phyloP scores from a whole-genome alignment of 2,113 vertebrate genomes.

The Tragelaphus scriptus region DNA sequence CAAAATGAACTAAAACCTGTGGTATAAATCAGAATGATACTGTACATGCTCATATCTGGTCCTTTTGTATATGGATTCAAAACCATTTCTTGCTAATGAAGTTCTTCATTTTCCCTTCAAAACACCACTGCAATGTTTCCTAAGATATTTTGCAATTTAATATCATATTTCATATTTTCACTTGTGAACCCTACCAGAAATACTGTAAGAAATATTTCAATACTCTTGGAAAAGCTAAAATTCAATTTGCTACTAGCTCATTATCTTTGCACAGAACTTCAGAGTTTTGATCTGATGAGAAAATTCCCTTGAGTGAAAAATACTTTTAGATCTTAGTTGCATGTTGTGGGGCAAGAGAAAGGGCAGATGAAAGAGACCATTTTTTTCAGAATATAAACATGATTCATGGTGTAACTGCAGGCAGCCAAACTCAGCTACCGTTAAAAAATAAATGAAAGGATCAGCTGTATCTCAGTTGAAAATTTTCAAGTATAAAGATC shows the following conservation, averaged over 20 bases:
- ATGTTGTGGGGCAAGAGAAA: not conserved
- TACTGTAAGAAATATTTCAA: constrained; percentile 11
- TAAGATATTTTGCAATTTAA: constrained; percentile 18
- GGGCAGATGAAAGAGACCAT: constrained; percentile 27
- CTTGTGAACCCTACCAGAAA: constrained; percentile 3
- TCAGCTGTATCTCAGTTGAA: not conserved
- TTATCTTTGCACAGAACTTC: constrained; percentile 32
- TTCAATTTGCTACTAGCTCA: constrained; percentile 31
- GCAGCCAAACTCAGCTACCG: not conserved
- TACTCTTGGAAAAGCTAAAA: constrained; percentile 27
- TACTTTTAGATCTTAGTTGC: constrained; percentile 11
- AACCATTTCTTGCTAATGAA: not conserved
- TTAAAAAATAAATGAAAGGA: not conserved
- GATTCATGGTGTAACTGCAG: constrained; percentile 10
- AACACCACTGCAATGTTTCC: not conserved
- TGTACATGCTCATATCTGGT: not conserved
- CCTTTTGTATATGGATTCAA: not conserved
- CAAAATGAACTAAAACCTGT: constrained; percentile 21
- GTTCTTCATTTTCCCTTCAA: not conserved
- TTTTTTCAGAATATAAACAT: constrained; percentile 52
- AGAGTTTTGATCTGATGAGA: not conserved
- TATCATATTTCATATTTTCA: constrained; percentile 21
- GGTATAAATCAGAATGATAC: not conserved
- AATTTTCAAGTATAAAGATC: constrained; percentile 24
- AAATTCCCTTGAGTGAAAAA: not conserved